Evolutionary conservation across 2,797 vertebrate genomes (phyloP), one percentile per base, ranked within the genome.

Genomic region (Epinephelus awoara): DNA sequence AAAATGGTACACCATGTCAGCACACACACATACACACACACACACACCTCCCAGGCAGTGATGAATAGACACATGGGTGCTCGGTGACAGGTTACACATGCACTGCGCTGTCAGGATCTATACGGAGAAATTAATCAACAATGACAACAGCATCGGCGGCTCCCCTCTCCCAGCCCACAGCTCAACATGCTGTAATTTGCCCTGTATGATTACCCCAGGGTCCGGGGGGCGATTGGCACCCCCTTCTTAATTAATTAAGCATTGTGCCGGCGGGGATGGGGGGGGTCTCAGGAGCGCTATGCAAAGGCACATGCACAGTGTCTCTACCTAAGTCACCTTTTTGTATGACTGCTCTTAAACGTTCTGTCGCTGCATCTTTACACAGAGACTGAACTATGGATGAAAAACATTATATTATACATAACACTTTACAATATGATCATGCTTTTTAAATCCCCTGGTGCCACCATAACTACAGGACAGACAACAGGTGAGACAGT

Each of bases 121-220:
- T 92, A 92, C 81, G 2, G 86, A 91, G 92, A 92, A 94, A 96
- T 95, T 95, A 95, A 96, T 96, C 95, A 96, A 90, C 88, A 85
- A 85, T 92, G 94, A 95, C 93, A 95, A 78, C 91, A 88, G 80
- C 51, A 78, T 67, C 85, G 79, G 83, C 56, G 74, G 72, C 84
- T 85, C 67, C 75, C 56, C 73, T 75, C 73, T 82, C 82, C 77
- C 84, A 76, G 68, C 80, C 63, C 82, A 75, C 82, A 83, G 72
- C 81, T 85, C 88, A 87, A 82, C 86, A 91, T 89, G 86, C 82
- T 91, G 86, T 93, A 90, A 94, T 94, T 93, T 93, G 84, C 85
- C 86, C 89, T 79, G 85, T 93, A 90, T 95, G 94, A 96, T 96
- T 96, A 96, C 95, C 93, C 95, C 61, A 83, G 95, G 93, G 94